These are phyloP conservation scores for Panthera uncia DNA, from an alignment of 2,113 vertebrate species.

Conservation along the genomic window DNA sequence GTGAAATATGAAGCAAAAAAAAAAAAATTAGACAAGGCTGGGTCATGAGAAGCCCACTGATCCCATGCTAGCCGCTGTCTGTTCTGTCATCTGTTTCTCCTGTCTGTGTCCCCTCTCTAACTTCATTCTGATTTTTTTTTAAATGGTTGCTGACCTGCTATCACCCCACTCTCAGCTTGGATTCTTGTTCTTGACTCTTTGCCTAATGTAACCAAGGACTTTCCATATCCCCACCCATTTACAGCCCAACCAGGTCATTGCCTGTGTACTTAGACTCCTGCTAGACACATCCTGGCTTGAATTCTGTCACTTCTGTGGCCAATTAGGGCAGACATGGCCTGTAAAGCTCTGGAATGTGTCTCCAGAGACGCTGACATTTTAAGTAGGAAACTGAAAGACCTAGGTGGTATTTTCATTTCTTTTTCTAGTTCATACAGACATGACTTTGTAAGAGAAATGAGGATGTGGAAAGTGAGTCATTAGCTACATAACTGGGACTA, in stretches of 20 bases:
- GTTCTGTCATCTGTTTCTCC: neutral
- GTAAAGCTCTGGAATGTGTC: conserved; percentile 69
- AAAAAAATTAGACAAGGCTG: neutral
- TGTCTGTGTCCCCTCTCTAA: neutral
- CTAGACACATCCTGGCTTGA: conserved; percentile 59
- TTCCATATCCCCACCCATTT: conserved; percentile 67
- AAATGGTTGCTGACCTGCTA: conserved; percentile 59
- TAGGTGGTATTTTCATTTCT: conserved; percentile 75
- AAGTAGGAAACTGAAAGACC: conserved; percentile 71
- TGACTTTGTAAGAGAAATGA: conserved; percentile 74
- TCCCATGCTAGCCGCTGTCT: neutral
- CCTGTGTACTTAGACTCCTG: conserved; percentile 55
- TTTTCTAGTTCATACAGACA: conserved; percentile 74
- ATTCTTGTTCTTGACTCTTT: conserved; percentile 52
- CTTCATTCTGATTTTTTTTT: neutral
- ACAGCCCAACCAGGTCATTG: conserved; percentile 33
- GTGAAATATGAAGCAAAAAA: conserved; percentile 9
- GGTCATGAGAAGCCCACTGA: neutral
- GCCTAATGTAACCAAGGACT: conserved; percentile 55
- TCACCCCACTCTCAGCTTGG: conserved; percentile 58
- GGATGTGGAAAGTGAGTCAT: conserved; percentile 78
- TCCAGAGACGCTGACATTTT: conserved; percentile 73
- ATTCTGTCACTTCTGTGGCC: conserved; percentile 64
- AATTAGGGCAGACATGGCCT: conserved; percentile 62
- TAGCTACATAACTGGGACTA: conserved; percentile 59